Conservation (phyloP, 2,797 vertebrate species). For the Poliocrania exsul region DNA sequence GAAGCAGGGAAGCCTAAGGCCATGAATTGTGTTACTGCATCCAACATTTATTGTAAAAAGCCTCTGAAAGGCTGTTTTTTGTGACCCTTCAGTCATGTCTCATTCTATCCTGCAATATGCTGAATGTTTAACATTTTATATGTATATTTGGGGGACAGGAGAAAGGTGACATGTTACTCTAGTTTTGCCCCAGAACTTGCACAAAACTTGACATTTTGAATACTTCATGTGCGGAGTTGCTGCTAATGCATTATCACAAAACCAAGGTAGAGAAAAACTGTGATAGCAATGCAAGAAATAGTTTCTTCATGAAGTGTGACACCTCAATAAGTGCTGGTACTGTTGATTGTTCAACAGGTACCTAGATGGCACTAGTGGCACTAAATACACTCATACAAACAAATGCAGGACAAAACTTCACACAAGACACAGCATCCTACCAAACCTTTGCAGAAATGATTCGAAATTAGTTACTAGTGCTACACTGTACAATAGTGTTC, state of each 20-base stretch:
- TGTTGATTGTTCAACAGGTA: background rate
- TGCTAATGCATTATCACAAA: background rate
- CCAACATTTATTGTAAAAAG: background rate
- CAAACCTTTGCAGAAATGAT: background rate
- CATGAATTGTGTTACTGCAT: fast-evolving
- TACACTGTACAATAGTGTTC: fast-evolving
- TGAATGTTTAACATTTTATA: background rate
- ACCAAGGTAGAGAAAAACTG: background rate
- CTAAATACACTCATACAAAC: background rate
- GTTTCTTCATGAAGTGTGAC: background rate
- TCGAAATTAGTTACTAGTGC: background rate
- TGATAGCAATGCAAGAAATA: background rate
- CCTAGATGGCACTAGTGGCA: background rate
- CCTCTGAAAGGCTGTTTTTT: background rate
- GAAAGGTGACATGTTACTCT: background rate
- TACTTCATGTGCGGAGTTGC: background rate
- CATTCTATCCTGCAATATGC: background rate
- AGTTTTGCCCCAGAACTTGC: background rate
- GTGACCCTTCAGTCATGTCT: background rate
- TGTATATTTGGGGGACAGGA: background rate
- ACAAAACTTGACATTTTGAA: background rate
- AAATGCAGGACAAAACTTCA: background rate
- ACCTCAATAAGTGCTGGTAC: background rate
- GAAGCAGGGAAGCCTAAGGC: background rate
- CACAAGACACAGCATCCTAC: fast-evolving